Conservation (phyloP, 1,140 invertebrate genomes). For the Oryctes rhinoceros region DNA sequence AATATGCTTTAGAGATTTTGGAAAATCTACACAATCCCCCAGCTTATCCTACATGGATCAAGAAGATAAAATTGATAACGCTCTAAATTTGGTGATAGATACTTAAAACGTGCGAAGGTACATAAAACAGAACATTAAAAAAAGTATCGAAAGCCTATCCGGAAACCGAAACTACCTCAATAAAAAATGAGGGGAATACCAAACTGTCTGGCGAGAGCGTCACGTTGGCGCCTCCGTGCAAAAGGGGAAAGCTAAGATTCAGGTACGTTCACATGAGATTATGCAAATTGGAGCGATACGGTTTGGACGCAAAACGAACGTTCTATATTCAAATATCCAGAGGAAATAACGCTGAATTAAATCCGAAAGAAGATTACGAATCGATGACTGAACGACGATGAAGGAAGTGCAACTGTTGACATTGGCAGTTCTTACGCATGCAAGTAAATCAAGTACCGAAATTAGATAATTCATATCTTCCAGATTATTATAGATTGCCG, state of each 20-base stretch:
- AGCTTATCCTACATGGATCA: background rate
- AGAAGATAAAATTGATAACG: slow-evolving; percentile 13
- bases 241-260: slow-evolving; percentile 24
- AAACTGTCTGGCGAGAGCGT: slow-evolving; percentile 38
- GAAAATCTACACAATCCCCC: background rate
- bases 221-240: slow-evolving; percentile 41
- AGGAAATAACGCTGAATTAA: slow-evolving; percentile 31
- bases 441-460: background rate
- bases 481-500: no score
- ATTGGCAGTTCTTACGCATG: background rate
- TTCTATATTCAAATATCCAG: slow-evolving; percentile 33
- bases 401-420: background rate
- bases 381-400: background rate
- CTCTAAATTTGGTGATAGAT: background rate
- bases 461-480: no score
- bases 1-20: background rate
- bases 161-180: slow-evolving; percentile 23
- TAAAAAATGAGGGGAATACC: slow-evolving; percentile 38
- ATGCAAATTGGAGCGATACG: slow-evolving; percentile 19
- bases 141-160: slow-evolving; percentile 13
- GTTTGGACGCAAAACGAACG: background rate
- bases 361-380: background rate
- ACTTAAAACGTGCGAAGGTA: slow-evolving; percentile 24
- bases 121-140: slow-evolving; percentile 23
- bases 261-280: slow-evolving; percentile 36